A percentile compares a stretch with the other conserved stretches of the same genome.
phyloP scores from a whole-genome alignment of 2,797 vertebrate genomes.

The Rhyacichthys aspro region DNA sequence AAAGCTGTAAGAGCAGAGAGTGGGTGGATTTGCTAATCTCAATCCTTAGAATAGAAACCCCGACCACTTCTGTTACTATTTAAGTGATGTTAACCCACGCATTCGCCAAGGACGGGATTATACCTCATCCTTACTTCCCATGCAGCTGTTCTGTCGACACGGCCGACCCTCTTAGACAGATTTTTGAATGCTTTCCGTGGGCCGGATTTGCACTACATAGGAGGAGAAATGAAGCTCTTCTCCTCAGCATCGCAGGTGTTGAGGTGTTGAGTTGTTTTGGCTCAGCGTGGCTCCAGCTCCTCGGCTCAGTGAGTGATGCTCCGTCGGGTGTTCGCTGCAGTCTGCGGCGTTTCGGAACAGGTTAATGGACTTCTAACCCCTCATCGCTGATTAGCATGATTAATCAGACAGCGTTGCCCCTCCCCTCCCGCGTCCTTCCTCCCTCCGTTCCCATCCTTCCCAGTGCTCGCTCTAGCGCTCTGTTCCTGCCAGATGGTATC shows the following conservation, averaged over 20 bases:
- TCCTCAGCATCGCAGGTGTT: constrained; percentile 46
- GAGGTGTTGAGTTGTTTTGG: constrained; percentile 19
- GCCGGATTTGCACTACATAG: constrained; percentile 14
- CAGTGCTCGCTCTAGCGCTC: constrained; percentile 40
- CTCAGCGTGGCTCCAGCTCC: constrained; percentile 15
- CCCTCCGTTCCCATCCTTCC: constrained; percentile 3
- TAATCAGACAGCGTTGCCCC: constrained; percentile 68
- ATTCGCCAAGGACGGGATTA: constrained; percentile 37
- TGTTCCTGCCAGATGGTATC: constrained; percentile 76
- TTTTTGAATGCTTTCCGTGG: constrained; percentile 8
- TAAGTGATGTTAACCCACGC: constrained; percentile 33
- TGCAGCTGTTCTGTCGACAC: constrained; percentile 18
- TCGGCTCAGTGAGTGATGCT: constrained; percentile 46
- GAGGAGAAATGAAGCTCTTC: constrained; percentile 24
- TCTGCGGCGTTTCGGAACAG: constrained; percentile 55
- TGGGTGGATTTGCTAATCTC: constrained; percentile 47
- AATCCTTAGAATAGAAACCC: constrained; percentile 49
- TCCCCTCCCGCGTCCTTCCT: constrained; percentile 23
- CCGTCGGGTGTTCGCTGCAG: constrained; percentile 32
- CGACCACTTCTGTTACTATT: constrained; percentile 47
- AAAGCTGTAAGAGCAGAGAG: constrained; percentile 9
- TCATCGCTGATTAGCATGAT: constrained; percentile 76
- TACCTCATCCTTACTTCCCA: constrained; percentile 32
- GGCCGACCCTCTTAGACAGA: constrained; percentile 31
- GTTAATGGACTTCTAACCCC: constrained; percentile 78